phyloP scores from a whole-genome alignment of 2,113 vertebrate genomes.

The Sterna hirundo region DNA sequence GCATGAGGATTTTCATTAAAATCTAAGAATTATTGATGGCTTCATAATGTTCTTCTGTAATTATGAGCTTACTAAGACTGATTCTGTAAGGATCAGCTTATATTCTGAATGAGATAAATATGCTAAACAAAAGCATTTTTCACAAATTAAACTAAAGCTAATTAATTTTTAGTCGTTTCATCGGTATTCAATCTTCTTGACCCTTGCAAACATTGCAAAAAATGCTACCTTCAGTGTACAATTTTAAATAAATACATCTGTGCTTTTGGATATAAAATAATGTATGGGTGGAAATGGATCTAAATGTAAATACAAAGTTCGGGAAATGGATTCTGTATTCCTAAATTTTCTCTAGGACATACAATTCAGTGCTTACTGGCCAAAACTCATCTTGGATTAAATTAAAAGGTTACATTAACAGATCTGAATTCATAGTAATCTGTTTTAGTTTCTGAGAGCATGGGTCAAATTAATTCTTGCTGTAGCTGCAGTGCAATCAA shows the following conservation, averaged over 20 bases:
- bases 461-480: constrained; percentile 4
- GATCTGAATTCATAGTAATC: background rate
- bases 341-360: background rate
- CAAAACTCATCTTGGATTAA: background rate
- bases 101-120: background rate
- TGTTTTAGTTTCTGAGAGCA: constrained; percentile 2
- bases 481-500: constrained; percentile 10
- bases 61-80: background rate
- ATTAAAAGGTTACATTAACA: background rate
- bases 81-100: background rate
- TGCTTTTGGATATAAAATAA: background rate
- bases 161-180: background rate
- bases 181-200: background rate
- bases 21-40: background rate
- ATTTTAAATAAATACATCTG: background rate
- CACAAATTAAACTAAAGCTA: background rate
- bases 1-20: background rate
- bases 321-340: background rate
- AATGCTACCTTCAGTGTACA: background rate
- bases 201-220: background rate
- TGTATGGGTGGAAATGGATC: background rate
- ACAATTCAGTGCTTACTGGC: background rate
- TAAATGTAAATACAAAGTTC: background rate
- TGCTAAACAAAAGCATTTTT: background rate
- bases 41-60: background rate